phyloP scores from a whole-genome alignment of 2,113 vertebrate genomes.

The Neoarius graeffei region DNA sequence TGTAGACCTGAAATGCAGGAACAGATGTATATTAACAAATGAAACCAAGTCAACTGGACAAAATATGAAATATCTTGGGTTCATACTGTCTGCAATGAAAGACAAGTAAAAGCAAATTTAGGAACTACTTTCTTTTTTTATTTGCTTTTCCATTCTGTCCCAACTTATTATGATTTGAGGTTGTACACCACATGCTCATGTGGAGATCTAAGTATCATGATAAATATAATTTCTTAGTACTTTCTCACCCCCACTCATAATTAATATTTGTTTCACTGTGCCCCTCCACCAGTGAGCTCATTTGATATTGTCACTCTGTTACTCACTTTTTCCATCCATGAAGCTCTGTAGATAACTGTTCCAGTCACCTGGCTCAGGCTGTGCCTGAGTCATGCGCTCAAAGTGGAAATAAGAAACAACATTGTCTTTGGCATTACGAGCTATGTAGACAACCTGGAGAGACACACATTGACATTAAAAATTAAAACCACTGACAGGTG shows the following conservation, averaged over 20 bases:
- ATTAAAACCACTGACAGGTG: not conserved
- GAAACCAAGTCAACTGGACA: too few relatives aligned
- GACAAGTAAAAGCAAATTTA: too few relatives aligned
- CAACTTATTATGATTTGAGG: too few relatives aligned
- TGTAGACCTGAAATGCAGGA: too few relatives aligned
- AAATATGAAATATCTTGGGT: too few relatives aligned
- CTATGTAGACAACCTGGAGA: conserved; percentile 80
- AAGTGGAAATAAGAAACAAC: conserved; percentile 87
- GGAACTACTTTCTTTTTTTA: too few relatives aligned
- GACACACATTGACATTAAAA: not conserved
- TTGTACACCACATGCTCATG: too few relatives aligned
- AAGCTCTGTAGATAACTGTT: conserved; percentile 74
- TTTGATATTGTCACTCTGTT: not conserved
- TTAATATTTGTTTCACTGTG: not conserved
- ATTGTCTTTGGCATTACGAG: conserved; percentile 84
- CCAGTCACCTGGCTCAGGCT: conserved; percentile 79
- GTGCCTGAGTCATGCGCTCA: conserved; percentile 73
- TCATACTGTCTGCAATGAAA: too few relatives aligned
- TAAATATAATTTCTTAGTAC: not conserved
- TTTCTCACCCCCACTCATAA: not conserved
- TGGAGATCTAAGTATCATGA: not conserved
- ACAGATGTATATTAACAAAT: too few relatives aligned
- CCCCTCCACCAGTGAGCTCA: not conserved
- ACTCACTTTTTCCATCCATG: conserved; percentile 72
- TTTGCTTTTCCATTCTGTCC: too few relatives aligned